These are phyloP conservation scores for Amiota communis DNA, from an alignment of 2,888 invertebrate genomes.

Conservation along the genomic window DNA sequence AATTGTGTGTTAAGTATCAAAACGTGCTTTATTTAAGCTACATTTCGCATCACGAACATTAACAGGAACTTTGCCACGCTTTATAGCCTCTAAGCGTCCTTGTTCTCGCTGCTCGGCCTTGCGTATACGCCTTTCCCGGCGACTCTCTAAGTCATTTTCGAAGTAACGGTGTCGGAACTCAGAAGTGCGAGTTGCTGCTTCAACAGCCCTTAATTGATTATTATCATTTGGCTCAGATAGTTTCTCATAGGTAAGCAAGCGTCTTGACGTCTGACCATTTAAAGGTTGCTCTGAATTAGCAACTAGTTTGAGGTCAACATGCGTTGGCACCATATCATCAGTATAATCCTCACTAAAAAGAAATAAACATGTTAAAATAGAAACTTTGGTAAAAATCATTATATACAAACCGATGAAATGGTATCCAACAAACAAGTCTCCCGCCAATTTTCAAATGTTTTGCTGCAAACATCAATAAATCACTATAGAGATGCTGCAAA, in stretches of 20 bases:
- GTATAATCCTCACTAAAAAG: conserved; percentile 80
- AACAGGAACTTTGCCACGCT: conserved; percentile 64
- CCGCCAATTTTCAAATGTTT: conserved; percentile 83
- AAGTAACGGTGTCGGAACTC: conserved; percentile 78
- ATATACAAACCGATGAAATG: conserved; percentile 81
- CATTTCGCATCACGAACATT: conserved; percentile 61
- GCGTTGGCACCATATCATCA: conserved; percentile 83
- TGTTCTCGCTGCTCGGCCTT: conserved; percentile 73
- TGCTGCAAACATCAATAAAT: conserved; percentile 89
- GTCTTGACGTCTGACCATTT: conserved; percentile 84
- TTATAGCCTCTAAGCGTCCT: conserved; percentile 68
- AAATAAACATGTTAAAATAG: not conserved
- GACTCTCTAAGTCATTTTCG: conserved; percentile 78
- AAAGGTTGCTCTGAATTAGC: conserved; percentile 93
- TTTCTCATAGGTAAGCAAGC: conserved; percentile 91
- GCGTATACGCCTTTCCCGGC: conserved; percentile 77
- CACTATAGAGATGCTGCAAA: conserved; percentile 85
- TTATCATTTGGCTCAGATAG: conserved; percentile 74
- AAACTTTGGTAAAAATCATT: not conserved
- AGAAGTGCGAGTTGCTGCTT: conserved; percentile 67
- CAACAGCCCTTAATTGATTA: not conserved
- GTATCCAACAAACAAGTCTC: conserved; percentile 95
- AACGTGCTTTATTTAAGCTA: conserved; percentile 63
- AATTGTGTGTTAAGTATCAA: conserved; percentile 42
- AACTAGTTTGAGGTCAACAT: conserved; percentile 84